These are phyloP conservation scores for Prietella phreatophila DNA, from an alignment of 2,113 vertebrate species.

Conservation along the genomic window DNA sequence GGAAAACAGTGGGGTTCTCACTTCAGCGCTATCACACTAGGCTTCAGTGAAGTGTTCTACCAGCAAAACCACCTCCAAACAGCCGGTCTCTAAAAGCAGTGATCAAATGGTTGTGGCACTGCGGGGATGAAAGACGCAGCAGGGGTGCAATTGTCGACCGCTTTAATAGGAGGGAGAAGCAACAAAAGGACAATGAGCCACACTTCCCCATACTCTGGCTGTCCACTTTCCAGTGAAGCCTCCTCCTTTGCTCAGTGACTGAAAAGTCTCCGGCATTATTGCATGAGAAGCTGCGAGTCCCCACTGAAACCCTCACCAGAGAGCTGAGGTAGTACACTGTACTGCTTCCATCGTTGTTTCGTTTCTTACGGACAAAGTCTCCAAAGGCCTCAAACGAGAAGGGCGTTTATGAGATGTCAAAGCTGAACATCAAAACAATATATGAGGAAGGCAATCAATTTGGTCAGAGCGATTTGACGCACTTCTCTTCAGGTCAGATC, in stretches of 20 bases:
- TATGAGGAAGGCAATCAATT: not conserved
- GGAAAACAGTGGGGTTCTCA: slow-evolving; percentile 11
- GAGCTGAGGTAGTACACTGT: slow-evolving; percentile 63
- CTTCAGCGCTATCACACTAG: slow-evolving; percentile 18
- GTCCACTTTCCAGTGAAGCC: slow-evolving; percentile 51
- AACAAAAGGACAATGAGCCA: slow-evolving; percentile 49
- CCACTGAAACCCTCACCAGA: slow-evolving; percentile 57
- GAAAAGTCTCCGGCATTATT: slow-evolving; percentile 64
- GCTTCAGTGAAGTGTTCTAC: slow-evolving; percentile 34
- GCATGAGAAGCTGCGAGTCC: slow-evolving; percentile 62
- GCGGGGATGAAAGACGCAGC: slow-evolving; percentile 42
- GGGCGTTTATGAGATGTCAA: slow-evolving; percentile 59
- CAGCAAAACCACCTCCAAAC: slow-evolving; percentile 38
- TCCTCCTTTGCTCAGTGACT: slow-evolving; percentile 53
- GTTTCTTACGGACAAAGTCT: slow-evolving; percentile 45
- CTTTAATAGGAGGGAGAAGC: slow-evolving; percentile 45
- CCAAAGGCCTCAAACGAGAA: slow-evolving; percentile 57
- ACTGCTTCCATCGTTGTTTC: slow-evolving; percentile 56
- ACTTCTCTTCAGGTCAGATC: not conserved
- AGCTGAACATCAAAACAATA: slow-evolving; percentile 17
- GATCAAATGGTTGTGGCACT: slow-evolving; percentile 47
- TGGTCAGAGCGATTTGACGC: not conserved
- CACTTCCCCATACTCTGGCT: slow-evolving; percentile 50
- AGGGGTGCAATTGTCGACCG: slow-evolving; percentile 41
- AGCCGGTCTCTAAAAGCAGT: slow-evolving; percentile 32